These are phyloP conservation scores for Drosophila hydei DNA, from an alignment of 1,140 invertebrate species.

Conservation along the genomic window DNA sequence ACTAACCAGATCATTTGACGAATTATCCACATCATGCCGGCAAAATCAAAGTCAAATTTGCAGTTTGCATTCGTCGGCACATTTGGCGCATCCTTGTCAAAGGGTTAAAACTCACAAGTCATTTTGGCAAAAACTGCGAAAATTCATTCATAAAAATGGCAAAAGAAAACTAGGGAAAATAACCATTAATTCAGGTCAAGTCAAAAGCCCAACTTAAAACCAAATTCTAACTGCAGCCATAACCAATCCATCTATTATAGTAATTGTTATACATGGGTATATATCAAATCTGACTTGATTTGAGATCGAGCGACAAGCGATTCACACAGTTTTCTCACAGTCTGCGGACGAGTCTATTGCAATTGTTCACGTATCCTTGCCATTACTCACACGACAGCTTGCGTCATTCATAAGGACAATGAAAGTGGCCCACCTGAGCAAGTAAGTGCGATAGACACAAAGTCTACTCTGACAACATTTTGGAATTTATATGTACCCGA, in stretches of 20 bases:
- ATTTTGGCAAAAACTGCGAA: slow-evolving; percentile 58
- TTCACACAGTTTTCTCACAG: slow-evolving; percentile 63
- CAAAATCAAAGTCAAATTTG: slow-evolving; percentile 45
- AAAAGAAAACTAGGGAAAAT: slow-evolving; percentile 13
- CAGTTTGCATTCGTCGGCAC: slow-evolving; percentile 32
- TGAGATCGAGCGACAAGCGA: not conserved
- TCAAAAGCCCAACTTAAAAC: slow-evolving; percentile 4
- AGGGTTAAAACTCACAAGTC: slow-evolving; percentile 70
- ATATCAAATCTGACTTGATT: slow-evolving; percentile 24
- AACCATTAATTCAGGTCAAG: slow-evolving; percentile 27
- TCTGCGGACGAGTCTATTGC: slow-evolving; percentile 14
- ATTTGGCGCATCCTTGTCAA: slow-evolving; percentile 38
- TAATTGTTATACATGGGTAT: not conserved
- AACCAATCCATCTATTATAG: slow-evolving; percentile 16
- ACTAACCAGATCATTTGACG: slow-evolving; percentile 54
- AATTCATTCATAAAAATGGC: slow-evolving; percentile 55
- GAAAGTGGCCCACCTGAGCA: slow-evolving; percentile 53
- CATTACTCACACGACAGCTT: slow-evolving; percentile 74
- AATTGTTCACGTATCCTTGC: slow-evolving; percentile 62
- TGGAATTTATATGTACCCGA: slow-evolving; percentile 58
- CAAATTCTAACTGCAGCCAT: not conserved
- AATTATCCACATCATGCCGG: slow-evolving; percentile 61
- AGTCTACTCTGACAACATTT: slow-evolving; percentile 50
- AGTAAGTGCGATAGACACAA: slow-evolving; percentile 49
- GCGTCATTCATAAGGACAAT: slow-evolving; percentile 77